Percentiles rank a stretch among this genome's conserved stretches.
phyloP scores from a whole-genome alignment of 2,113 vertebrate species.

The Passer montanus region DNA sequence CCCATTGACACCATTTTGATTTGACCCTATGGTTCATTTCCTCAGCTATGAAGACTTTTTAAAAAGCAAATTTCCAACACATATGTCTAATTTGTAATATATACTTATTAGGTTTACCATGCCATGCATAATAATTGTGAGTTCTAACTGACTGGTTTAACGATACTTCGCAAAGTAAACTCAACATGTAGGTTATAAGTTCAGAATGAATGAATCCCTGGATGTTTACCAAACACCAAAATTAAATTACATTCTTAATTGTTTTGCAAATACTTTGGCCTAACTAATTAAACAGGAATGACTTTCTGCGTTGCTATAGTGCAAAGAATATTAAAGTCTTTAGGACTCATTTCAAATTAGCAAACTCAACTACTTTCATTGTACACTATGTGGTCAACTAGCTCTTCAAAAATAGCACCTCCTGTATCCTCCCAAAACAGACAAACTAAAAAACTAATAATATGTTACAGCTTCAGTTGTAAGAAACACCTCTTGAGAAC shows the following conservation, averaged over 20 bases:
- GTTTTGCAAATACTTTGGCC: constrained; percentile 79
- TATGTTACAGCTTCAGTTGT: neutral
- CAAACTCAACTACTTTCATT: constrained; percentile 66
- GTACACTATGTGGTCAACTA: constrained; percentile 40
- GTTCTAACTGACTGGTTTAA: constrained; percentile 74
- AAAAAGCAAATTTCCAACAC: neutral
- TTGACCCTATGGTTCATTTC: neutral
- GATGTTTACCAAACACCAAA: constrained; percentile 76
- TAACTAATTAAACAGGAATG: constrained; percentile 81
- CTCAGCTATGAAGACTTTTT: neutral
- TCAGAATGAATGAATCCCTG: constrained; percentile 79
- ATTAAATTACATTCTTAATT: constrained; percentile 82
- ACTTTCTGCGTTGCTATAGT: constrained; percentile 67
- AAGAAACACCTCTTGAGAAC: neutral
- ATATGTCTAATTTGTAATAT: constrained; percentile 26
- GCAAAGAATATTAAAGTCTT: constrained; percentile 76
- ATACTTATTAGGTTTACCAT: constrained; percentile 1
- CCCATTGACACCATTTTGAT: neutral
- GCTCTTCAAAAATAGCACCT: neutral
- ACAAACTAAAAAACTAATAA: neutral
- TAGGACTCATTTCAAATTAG: constrained; percentile 74
- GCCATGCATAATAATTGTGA: constrained; percentile 60
- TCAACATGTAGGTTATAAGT: constrained; percentile 72
- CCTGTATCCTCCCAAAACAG: neutral
- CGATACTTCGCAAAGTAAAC: constrained; percentile 71